Conservation (phyloP, 1,140 invertebrate species). For the Holcopasites calliopsidis region DNA sequence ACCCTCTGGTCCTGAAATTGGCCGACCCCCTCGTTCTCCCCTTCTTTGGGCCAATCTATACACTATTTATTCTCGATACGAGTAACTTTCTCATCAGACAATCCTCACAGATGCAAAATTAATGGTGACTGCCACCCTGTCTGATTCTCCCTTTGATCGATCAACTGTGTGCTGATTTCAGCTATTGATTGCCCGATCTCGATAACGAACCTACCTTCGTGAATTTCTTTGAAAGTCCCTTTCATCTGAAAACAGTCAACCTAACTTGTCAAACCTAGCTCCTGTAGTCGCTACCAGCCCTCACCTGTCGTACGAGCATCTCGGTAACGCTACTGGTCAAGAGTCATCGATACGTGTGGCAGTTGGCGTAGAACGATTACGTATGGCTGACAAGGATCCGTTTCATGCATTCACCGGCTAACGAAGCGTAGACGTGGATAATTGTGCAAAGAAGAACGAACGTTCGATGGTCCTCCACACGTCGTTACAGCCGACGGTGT, state of each 20-base stretch:
- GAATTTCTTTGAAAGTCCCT: too few relatives aligned
- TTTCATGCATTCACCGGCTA: constrained; percentile 50
- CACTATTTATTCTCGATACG: constrained; percentile 27
- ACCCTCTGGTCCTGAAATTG: constrained; percentile 16
- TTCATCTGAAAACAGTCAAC: too few relatives aligned
- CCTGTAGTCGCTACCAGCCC: too few relatives aligned
- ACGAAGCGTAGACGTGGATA: constrained; percentile 62
- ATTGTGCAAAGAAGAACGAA: constrained; percentile 50
- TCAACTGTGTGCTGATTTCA: neutral
- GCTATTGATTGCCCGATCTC: neutral
- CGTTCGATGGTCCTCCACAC: constrained; percentile 47
- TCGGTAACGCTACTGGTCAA: too few relatives aligned
- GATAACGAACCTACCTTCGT: neutral
- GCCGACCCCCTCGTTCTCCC: neutral
- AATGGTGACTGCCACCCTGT: neutral
- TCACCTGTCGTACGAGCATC: too few relatives aligned
- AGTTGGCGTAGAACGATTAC: constrained; percentile 41
- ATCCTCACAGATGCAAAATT: constrained; percentile 16
- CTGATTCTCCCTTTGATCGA: neutral
- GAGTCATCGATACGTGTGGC: constrained; percentile 31
- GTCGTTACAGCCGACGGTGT: constrained; percentile 63
- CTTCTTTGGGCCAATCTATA: constrained; percentile 11
- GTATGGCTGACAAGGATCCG: constrained; percentile 29
- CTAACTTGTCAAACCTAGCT: too few relatives aligned
- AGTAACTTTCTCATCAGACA: constrained; percentile 13